Evolutionary conservation across 2,888 invertebrate genomes (phyloP), one percentile per base, ranked within the genome.

Genomic region (Noctua janthe): DNA sequence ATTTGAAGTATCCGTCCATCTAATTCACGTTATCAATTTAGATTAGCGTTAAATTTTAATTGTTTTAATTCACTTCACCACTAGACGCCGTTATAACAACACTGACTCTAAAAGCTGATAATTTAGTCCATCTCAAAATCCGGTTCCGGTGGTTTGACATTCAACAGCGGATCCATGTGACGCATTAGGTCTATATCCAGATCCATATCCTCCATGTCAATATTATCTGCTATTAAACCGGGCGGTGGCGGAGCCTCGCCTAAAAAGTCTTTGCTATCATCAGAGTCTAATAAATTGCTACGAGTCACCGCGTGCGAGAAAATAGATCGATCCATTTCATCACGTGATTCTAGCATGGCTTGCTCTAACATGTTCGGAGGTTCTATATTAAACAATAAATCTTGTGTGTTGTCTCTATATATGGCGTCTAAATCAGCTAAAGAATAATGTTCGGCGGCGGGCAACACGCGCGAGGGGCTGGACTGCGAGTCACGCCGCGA

Each of bases 401-500:
- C 92, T 66, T 92, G 92, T 35, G 29, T 17, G 29, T 83, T 84
- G 6, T 95, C 95, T 23, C 87, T 92, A 81, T 94, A 95, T 69
- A 95, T 94, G 74, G 93, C 90, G 89, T 96, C 94, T 81, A 96
- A 86, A 82, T 95, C 95, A 10, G 91, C 93, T 74, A 95, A 86
- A 3, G 95, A 91, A 82, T 92, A 95, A 54, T 93, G 93, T 93
- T 93, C 94, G 47, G 91, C 90, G 78, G 92, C 91, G 66, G 93
- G 92, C 81, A 95, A 89, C 75, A 94, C 92, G 83, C 94, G 94
- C 78, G 95, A 95, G 82, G 95, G 95, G 98, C 94, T 99, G 98
- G 99, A 98, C 98, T 97, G 98, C 98, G 92, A 98, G 98, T 98
- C 98, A 98, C 95, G 98, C 98, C 96, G 98, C 98, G 90, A 98